Evolutionary conservation across 2,888 invertebrate genomes (phyloP), one percentile per base, ranked within the genome.

Genomic region (Harpalus rufipes): DNA sequence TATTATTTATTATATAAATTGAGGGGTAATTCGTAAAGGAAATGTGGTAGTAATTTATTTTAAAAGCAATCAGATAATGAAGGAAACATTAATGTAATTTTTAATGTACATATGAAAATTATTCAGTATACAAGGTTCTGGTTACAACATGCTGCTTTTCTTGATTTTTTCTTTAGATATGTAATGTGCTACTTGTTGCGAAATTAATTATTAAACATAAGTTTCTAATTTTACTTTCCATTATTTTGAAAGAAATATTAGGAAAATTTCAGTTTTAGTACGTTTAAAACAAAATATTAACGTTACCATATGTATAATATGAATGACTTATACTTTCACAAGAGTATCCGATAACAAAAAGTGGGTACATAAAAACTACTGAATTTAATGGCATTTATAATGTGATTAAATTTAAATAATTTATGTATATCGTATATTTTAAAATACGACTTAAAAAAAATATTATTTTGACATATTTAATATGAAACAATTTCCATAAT

Each of bases 151-250:
- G 44, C 2, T 12, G 44, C 10, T 51, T 44, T 51, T 51, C 44
- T 51, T 51, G 44, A 51, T 51, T 51, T 51, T 51, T 51, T 51
- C 44, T 12, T 12, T 12, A 51, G 44, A 51, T 51, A 12, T 51
- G 44, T 51, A 51, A 51, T 51, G 44, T 51, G 44, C 12, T 51
- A 51, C 10, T 51, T 51, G 12, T 51, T 51, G 44, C 12, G 44
- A 51, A 51, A 51, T 51, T 51, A 51, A 51, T 51, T 51, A 51
- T 51, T 51, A 51, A 51, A 51, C 44, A 51, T 51, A 51, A 51
- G 12, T 51, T 51, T 51, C 44, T 51, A 51, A 12, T 51, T 51
- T 51, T 51, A 51, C 44, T 51, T 51, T 51, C 44, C 44, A 51
- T 51, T 51, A 51, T 51, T 51, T 51, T 51, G 44, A 51, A 51